phyloP scores from a whole-genome alignment of 2,797 vertebrate genomes.

The Orientallactaga sibirica region DNA sequence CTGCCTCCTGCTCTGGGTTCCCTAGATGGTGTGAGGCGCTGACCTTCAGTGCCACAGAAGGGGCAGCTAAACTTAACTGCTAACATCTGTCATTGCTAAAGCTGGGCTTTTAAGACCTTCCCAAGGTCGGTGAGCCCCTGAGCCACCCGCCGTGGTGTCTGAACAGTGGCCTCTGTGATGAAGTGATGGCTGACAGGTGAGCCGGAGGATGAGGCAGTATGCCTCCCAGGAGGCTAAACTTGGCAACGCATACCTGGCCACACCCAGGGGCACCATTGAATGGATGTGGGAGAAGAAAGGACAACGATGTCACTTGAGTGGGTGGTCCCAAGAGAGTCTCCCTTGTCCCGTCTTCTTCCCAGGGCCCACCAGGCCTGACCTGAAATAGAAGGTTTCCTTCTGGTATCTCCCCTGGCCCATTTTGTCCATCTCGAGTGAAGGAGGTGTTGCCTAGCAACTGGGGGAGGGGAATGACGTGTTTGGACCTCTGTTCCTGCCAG shows the following conservation, averaged over 20 bases:
- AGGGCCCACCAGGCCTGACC: not conserved
- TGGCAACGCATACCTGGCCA: constrained; percentile 12
- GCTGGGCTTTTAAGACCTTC: not conserved
- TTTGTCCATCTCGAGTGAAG: constrained; percentile 53
- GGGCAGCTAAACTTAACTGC: not conserved
- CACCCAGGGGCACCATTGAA: constrained; percentile 22
- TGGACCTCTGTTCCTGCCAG: constrained; percentile 30
- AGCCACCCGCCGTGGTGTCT: not conserved
- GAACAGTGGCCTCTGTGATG: not conserved
- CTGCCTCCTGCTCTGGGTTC: not conserved
- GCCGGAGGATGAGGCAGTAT: fast-evolving
- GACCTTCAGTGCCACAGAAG: not conserved
- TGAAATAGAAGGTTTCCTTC: constrained; percentile 49
- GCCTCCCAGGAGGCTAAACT: not conserved
- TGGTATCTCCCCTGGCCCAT: constrained; percentile 58
- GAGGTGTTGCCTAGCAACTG: constrained; percentile 54
- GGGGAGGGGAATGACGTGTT: constrained; percentile 51
- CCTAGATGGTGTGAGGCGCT: fast-evolving
- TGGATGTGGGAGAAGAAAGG: not conserved
- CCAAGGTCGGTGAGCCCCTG: fast-evolving
- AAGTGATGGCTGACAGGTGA: not conserved
- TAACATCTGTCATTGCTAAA: not conserved
- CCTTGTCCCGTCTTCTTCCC: constrained; percentile 50
- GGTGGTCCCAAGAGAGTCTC: constrained; percentile 71
- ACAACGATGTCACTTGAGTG: constrained; percentile 54